Evolutionary conservation across 1,140 invertebrate species (phyloP).

Genomic region (Zaprionus camerounensis): DNA sequence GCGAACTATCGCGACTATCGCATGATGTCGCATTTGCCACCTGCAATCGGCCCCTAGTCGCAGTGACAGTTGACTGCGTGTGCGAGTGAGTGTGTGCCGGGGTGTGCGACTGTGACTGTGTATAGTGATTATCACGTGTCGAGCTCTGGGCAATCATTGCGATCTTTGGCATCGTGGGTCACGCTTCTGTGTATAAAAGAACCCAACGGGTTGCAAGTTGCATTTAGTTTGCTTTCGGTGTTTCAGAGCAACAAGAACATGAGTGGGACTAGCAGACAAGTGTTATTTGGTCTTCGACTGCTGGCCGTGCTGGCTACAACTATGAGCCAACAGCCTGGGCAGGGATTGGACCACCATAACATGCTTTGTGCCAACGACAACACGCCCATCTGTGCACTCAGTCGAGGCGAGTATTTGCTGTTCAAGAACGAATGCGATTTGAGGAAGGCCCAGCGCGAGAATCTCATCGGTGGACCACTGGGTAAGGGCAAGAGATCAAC

Average conservation of each 20-base stretch:
- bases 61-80: background rate
- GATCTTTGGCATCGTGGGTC: conserved; percentile 27
- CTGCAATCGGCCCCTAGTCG: background rate
- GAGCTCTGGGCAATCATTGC: background rate
- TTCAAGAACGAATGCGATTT: conserved; percentile 73
- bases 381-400: conserved; percentile 56
- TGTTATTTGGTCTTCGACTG: conserved; percentile 20
- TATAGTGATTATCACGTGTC: conserved; percentile 38
- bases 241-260: conserved; percentile 48
- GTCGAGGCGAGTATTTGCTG: conserved; percentile 55
- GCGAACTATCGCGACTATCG: background rate
- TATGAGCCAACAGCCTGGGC: background rate
- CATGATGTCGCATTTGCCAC: background rate
- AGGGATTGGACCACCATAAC: conserved; percentile 21
- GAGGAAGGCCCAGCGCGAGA: conserved; percentile 58
- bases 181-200: conserved; percentile 60
- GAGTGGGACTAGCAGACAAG: conserved; percentile 2
- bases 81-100: background rate
- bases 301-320: conserved; percentile 8
- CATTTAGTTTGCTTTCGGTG: conserved; percentile 56
- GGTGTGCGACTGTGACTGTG: background rate
- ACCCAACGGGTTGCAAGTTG: conserved; percentile 39
- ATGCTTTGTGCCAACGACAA: conserved; percentile 59
- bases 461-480: conserved; percentile 54
- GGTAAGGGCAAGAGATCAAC: conserved; percentile 39